phyloP scores from a whole-genome alignment of 2,888 invertebrate species.

The Torymus tubicola region DNA sequence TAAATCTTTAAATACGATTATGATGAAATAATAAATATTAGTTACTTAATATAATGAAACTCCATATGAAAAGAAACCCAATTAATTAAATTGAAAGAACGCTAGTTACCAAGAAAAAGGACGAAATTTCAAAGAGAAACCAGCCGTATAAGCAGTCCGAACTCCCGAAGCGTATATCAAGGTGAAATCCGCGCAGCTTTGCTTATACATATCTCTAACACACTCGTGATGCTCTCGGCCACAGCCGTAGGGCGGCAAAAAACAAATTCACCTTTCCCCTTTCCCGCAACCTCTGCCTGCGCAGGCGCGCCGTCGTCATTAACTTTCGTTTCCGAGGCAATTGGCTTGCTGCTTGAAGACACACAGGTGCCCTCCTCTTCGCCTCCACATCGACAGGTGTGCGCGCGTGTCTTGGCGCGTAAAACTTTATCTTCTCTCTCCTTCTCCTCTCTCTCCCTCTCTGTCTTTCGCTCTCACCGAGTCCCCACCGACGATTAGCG shows the following conservation, averaged over 20 bases:
- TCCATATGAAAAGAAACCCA: conserved; percentile 11
- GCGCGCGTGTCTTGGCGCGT: conserved; percentile 25
- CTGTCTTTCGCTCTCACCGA: background rate
- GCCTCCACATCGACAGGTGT: conserved; percentile 38
- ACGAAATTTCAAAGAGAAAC: conserved; percentile 27
- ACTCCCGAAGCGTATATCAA: conserved; percentile 21
- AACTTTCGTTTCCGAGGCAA: conserved; percentile 49
- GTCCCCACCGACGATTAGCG: conserved; percentile 30
- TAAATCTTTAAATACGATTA: too few relatives aligned
- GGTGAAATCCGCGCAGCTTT: background rate
- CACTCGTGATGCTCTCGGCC: background rate
- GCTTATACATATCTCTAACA: background rate
- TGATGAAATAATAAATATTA: background rate
- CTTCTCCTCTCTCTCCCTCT: too few relatives aligned
- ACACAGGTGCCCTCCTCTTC: conserved; percentile 32
- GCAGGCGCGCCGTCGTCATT: conserved; percentile 24
- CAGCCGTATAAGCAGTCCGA: conserved; percentile 25
- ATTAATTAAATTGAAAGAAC: background rate
- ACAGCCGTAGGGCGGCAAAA: background rate
- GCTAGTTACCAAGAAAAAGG: background rate
- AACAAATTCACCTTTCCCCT: conserved; percentile 3
- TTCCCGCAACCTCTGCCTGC: conserved; percentile 1
- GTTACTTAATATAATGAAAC: background rate
- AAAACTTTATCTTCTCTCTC: conserved; percentile 20
- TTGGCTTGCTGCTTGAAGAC: conserved; percentile 16